Percentiles rank a stretch among this genome's conserved stretches.
These are phyloP conservation scores for Troides helena DNA, from an alignment of 2,888 invertebrate genomes.

Conservation along the genomic window DNA sequence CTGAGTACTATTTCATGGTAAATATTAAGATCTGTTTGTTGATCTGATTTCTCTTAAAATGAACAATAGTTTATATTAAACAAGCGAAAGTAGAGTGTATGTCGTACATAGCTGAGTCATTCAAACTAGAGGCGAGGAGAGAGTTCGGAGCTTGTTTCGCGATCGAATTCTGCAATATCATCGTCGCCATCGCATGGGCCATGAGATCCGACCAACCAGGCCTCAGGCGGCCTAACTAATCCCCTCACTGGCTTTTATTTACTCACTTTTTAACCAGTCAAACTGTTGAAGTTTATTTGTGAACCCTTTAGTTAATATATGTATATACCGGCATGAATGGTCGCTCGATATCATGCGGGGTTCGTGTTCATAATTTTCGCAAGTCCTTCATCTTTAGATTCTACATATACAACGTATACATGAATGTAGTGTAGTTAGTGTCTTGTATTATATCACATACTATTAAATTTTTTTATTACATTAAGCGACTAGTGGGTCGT, in stretches of 20 bases:
- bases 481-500: too few relatives aligned
- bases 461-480: too few relatives aligned
- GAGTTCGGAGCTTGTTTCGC: conserved; percentile 26
- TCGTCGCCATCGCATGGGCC: conserved; percentile 57
- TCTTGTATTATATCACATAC: too few relatives aligned
- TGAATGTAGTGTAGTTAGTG: too few relatives aligned
- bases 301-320: conserved; percentile 60
- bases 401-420: too few relatives aligned
- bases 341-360: conserved; percentile 28
- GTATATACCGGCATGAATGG: conserved; percentile 20
- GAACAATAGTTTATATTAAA: background rate
- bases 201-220: conserved; percentile 59
- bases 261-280: conserved; percentile 52
- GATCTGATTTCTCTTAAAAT: background rate
- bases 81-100: background rate
- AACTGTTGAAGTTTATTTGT: conserved; percentile 55
- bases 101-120: background rate
- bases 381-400: conserved; percentile 24
- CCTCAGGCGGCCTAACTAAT: conserved; percentile 53
- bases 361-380: conserved; percentile 37
- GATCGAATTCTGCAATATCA: conserved; percentile 51
- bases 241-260: conserved; percentile 60
- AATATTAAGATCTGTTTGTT: background rate
- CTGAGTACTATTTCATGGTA: too few relatives aligned
- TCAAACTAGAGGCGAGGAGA: conserved; percentile 3